Conservation (phyloP, 2,888 invertebrate genomes). For the Thera britannica region DNA sequence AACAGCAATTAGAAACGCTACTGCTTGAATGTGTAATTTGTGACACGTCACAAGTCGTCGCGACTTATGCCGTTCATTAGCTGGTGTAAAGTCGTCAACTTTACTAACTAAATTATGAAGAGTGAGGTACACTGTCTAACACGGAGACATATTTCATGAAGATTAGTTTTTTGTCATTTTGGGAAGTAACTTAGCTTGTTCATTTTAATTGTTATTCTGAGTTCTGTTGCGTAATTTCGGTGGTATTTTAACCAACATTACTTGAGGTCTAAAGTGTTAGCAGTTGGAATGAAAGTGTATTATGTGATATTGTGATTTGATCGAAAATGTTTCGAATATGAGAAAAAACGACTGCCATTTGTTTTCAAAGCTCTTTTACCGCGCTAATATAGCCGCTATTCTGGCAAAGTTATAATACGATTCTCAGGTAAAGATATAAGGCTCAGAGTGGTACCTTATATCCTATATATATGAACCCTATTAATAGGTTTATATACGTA, state of each 20-base stretch:
- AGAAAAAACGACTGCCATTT: too few relatives aligned
- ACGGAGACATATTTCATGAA: too few relatives aligned
- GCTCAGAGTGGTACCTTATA: conserved; percentile 25
- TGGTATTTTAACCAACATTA: too few relatives aligned
- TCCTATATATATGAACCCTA: conserved; percentile 13
- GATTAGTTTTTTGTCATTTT: too few relatives aligned
- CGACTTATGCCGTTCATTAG: conserved; percentile 67
- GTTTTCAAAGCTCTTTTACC: conserved; percentile 2
- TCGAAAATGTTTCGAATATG: too few relatives aligned
- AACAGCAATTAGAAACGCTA: conserved; percentile 26
- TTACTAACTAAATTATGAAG: conserved; percentile 51
- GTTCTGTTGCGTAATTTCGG: too few relatives aligned
- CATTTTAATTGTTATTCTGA: too few relatives aligned
- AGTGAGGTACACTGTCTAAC: neutral
- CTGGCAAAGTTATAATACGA: conserved; percentile 8
- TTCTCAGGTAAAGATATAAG: conserved; percentile 25
- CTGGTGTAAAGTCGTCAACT: conserved; percentile 62
- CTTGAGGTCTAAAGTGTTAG: too few relatives aligned
- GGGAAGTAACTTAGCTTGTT: too few relatives aligned
- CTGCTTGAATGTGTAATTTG: conserved; percentile 51
- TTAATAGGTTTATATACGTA: conserved; percentile 26
- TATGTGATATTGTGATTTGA: too few relatives aligned
- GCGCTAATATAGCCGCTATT: neutral
- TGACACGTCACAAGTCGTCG: conserved; percentile 60
- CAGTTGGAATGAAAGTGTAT: too few relatives aligned